These are phyloP conservation scores for Tokudaia muenninki DNA, from an alignment of 2,797 vertebrate genomes.

Conservation along the genomic window DNA sequence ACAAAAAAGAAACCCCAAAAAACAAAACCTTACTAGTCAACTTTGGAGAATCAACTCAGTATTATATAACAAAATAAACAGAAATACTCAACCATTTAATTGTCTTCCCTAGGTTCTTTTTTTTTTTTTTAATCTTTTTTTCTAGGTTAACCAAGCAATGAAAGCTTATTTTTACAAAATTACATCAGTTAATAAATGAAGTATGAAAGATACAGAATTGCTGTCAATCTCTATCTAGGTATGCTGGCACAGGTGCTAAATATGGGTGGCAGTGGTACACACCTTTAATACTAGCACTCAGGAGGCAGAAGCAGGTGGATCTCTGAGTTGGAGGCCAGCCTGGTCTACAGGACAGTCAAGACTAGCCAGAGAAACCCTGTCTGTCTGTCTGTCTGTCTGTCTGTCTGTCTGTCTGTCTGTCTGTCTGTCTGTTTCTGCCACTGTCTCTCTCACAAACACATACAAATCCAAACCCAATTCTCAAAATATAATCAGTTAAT, in stretches of 20 bases:
- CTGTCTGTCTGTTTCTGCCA: neutral
- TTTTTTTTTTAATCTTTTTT: neutral
- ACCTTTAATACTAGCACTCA: neutral
- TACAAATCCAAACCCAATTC: neutral
- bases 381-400: neutral
- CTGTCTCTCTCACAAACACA: neutral
- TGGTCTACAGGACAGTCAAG: neutral
- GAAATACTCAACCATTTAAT: neutral
- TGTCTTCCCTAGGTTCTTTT: neutral
- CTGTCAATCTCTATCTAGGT: neutral
- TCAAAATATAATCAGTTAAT: neutral
- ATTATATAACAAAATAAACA: slow-evolving; percentile 14
- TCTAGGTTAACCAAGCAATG: neutral
- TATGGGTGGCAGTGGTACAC: neutral
- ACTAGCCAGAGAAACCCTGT: neutral
- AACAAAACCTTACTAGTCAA: neutral
- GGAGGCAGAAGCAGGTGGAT: neutral
- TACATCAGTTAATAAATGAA: slow-evolving; percentile 10
- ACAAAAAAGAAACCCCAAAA: too few species aligned
- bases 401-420: neutral
- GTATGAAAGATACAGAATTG: neutral
- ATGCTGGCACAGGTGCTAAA: neutral
- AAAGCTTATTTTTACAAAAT: slow-evolving; percentile 37
- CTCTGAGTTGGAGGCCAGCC: neutral
- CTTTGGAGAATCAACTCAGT: neutral